Conservation (phyloP, 2,113 vertebrate genomes). For the Dromiciops gliroides region DNA sequence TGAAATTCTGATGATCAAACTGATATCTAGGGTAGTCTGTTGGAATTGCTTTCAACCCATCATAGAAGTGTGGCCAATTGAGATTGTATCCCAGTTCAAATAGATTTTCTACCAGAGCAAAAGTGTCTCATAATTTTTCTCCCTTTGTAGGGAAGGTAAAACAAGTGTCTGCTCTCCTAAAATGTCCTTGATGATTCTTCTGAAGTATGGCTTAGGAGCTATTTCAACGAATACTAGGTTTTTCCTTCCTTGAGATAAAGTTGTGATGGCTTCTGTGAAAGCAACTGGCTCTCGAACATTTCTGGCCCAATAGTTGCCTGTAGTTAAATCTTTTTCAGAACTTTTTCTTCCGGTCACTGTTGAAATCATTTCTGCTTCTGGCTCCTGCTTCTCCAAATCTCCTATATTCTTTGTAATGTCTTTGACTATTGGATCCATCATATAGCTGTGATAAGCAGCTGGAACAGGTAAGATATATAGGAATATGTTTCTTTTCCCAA, state of each 20-base stretch:
- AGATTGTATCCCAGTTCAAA: conserved; percentile 88
- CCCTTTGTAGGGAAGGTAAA: conserved; percentile 82
- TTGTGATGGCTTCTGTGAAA: conserved; percentile 85
- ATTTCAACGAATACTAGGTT: conserved; percentile 90
- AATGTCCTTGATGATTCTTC: neutral
- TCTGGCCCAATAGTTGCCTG: conserved; percentile 88
- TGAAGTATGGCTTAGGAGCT: conserved; percentile 71
- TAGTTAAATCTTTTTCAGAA: conserved; percentile 83
- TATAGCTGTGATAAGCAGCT: conserved; percentile 89
- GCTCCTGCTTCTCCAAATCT: conserved; percentile 73
- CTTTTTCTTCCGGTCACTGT: conserved; percentile 84
- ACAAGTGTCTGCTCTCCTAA: conserved; percentile 80
- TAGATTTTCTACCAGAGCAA: conserved; percentile 82
- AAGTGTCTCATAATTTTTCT: conserved; percentile 69
- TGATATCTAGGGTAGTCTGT: conserved; percentile 87
- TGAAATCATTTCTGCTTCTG: conserved; percentile 86
- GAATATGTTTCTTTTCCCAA: conserved; percentile 84
- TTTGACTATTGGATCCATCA: conserved; percentile 87
- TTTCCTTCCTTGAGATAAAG: conserved; percentile 71
- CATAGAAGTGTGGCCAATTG: conserved; percentile 87
- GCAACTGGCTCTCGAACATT: conserved; percentile 89
- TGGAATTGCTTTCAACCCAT: conserved; percentile 83
- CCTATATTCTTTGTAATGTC: conserved; percentile 81
- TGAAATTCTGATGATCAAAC: conserved; percentile 86
- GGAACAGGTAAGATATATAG: conserved; percentile 86